These are phyloP conservation scores for Eonycteris spelaea DNA, from an alignment of 2,113 vertebrate species.

Conservation along the genomic window DNA sequence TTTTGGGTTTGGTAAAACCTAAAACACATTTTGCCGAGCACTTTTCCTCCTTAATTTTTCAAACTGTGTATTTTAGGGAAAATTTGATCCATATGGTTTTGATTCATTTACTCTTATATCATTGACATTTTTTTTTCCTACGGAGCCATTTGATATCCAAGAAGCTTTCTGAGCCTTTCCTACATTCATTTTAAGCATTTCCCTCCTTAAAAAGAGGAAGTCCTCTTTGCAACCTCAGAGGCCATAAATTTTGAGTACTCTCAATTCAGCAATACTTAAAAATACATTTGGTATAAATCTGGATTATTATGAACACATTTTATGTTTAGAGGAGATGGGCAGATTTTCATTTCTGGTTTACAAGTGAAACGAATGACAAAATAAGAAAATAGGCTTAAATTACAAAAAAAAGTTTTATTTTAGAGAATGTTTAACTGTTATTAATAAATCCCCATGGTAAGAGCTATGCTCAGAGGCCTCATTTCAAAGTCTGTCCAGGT, in stretches of 20 bases:
- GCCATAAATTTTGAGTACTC: conserved; percentile 59
- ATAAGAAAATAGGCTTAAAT: conserved; percentile 68
- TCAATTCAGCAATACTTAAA: conserved; percentile 62
- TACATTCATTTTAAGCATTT: conserved; percentile 59
- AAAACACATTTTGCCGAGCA: conserved; percentile 76
- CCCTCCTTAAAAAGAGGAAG: conserved; percentile 70
- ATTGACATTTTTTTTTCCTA: conserved; percentile 53
- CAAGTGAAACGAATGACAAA: conserved; percentile 67
- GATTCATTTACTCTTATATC: conserved; percentile 78
- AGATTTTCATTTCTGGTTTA: conserved; percentile 66
- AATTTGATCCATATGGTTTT: conserved; percentile 78
- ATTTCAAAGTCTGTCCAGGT: conserved; percentile 50
- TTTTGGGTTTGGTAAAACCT: conserved; percentile 78
- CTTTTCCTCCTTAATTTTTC: conserved; percentile 77
- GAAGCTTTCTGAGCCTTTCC: conserved; percentile 64
- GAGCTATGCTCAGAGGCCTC: neutral
- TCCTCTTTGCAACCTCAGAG: conserved; percentile 67
- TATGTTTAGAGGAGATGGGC: conserved; percentile 57
- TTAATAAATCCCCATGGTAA: conserved; percentile 52
- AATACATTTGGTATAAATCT: conserved; percentile 75
- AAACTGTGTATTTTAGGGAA: conserved; percentile 77
- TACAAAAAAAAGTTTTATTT: conserved; percentile 45
- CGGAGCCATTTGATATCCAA: conserved; percentile 73
- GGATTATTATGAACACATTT: conserved; percentile 68
- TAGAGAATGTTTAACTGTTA: conserved; percentile 56